phyloP scores from a whole-genome alignment of 2,888 invertebrate species.

The Cantharis flavilabris region DNA sequence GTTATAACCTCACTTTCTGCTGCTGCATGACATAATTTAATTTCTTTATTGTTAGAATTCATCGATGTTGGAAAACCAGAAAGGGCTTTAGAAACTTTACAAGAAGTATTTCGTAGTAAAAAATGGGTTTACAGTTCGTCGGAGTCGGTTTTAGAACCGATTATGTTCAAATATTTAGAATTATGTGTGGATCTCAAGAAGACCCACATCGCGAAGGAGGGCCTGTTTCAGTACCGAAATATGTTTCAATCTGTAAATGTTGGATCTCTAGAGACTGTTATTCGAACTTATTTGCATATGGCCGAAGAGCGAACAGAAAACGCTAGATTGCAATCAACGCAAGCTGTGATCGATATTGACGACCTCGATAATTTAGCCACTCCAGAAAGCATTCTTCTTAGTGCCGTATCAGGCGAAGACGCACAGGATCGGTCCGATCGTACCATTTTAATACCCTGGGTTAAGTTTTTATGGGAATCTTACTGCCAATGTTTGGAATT shows the following conservation, averaged over 20 bases:
- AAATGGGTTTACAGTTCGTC: conserved; percentile 97
- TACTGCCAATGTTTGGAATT: conserved; percentile 98
- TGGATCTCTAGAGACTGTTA: conserved; percentile 97
- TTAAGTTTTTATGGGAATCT: conserved; percentile 99
- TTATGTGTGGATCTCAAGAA: conserved; percentile 98
- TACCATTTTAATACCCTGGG: conserved; percentile 98
- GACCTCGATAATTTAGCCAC: conserved; percentile 97
- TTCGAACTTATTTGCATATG: conserved; percentile 90
- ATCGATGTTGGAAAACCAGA: conserved; percentile 98
- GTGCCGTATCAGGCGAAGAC: conserved; percentile 97
- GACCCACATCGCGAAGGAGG: conserved; percentile 98
- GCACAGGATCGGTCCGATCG: conserved; percentile 97
- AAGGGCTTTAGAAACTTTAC: conserved; percentile 94
- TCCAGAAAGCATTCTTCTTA: conserved; percentile 79
- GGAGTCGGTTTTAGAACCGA: conserved; percentile 96
- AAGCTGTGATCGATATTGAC: conserved; percentile 95
- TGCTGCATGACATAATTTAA: conserved; percentile 15
- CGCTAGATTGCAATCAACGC: conserved; percentile 90
- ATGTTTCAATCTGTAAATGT: conserved; percentile 98
- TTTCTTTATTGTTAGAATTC: conserved; percentile 73
- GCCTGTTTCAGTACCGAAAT: conserved; percentile 97
- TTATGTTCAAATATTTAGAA: conserved; percentile 98
- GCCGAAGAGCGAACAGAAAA: conserved; percentile 96
- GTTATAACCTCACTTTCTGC: conserved; percentile 49
- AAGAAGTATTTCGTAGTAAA: conserved; percentile 97